Base-by-base conservation (phyloP, 2,888 invertebrate genomes). In the Onchidella celtica region DNA sequence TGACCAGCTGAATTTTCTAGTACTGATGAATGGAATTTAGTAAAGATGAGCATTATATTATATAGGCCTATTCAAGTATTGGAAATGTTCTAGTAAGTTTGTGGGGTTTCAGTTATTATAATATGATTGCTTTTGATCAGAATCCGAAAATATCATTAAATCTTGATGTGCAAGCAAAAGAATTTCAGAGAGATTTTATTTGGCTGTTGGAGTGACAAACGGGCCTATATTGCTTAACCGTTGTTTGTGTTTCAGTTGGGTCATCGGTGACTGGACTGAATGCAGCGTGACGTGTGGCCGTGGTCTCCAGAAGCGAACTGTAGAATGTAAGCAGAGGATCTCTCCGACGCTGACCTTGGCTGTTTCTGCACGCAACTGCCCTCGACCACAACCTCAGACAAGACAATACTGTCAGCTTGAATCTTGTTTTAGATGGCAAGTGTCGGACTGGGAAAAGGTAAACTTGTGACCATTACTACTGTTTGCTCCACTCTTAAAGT, bases 251-350 rank as follows among this genome's bases (percentile, higher is more conserved):
- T 83, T 2, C 88, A 95, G 96, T 84, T 98, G 97, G 98, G 94
- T 95, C 74, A 95, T 96, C 0, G 95, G 95, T 1, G 95, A 96
- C 21, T 98, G 97, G 97, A 95, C 96, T 27, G 95, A 96, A 0
- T 98, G 98, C 88, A 96, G 96, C 21, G 94, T 94, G 14, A 95
- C 95, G 1, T 97, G 98, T 91, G 96, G 96, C 0, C 95, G 95
- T 27, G 97, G 97, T 0, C 94, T 95, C 27, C 96, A 96, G 89
- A 96, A 95, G 0, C 95, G 97, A 79, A 95, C 95, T 55, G 94
- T 97, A n/a, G 95, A 95, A 84, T 98, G 97, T 93, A 96, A 95
- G 82, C 96, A 96, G 89, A 94, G 95, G 87, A 93, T 95, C 70
- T 94, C 95, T 14, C 91, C 94, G 0, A 94, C 94, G 69, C 87